Evolutionary conservation across 2,888 invertebrate genomes (phyloP).

Genomic region (Scaptomyza flava): DNA sequence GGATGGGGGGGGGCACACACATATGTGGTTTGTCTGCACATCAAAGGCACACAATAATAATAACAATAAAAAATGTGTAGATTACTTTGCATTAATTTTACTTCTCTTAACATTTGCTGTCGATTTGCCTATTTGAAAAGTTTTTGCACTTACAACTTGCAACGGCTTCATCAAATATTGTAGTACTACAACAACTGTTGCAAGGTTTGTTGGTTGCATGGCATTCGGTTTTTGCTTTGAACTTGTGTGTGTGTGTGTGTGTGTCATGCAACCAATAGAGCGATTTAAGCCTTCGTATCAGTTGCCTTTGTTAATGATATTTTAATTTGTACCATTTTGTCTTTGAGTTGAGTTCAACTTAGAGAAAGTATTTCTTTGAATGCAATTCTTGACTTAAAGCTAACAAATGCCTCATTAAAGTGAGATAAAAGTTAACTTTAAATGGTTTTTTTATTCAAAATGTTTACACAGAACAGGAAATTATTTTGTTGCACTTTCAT

Average conservation of each 20-base stretch:
- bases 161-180: conserved; percentile 5
- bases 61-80: conserved; percentile 17
- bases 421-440: no score
- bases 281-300: conserved; percentile 9
- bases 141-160: conserved; percentile 22
- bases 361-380: not conserved
- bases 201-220: conserved; percentile 35
- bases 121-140: conserved; percentile 48
- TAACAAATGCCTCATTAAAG: no score
- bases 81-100: conserved; percentile 38
- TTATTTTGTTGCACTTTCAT: no score
- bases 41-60: conserved; percentile 39
- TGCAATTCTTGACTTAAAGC: not conserved
- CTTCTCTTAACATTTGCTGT: conserved; percentile 31
- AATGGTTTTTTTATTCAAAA: no score
- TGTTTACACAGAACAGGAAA: no score
- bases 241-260: conserved; percentile 32
- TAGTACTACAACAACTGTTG: conserved; percentile 14
- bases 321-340: not conserved
- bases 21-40: conserved; percentile 33
- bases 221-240: conserved; percentile 47
- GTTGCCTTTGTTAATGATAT: not conserved
- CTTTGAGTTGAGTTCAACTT: not conserved
- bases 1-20: not conserved
- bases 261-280: conserved; percentile 47